A percentile compares a stretch with the other conserved stretches of the same genome.
Evolutionary conservation across 1,140 invertebrate species (phyloP).

Genomic region (Drosophila leontia): DNA sequence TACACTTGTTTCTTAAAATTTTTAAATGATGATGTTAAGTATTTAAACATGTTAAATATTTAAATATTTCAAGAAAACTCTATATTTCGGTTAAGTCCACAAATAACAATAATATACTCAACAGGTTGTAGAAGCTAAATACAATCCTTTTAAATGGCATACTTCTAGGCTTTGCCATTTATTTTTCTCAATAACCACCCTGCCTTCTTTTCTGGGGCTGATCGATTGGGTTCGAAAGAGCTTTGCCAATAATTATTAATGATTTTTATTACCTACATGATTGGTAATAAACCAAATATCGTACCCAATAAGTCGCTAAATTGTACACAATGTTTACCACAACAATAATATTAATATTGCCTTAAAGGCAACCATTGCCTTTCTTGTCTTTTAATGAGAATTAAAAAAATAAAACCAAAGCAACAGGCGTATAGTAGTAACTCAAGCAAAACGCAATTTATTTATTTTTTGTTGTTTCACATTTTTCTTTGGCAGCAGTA

Average conservation of each 20-base stretch:
- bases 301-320: no score
- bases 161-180: slow-evolving; percentile 46
- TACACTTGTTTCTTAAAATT: neutral
- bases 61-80: no score
- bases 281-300: no score
- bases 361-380: neutral
- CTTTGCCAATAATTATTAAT: neutral
- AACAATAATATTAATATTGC: no score
- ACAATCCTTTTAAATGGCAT: slow-evolving; percentile 17
- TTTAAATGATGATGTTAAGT: neutral
- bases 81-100: neutral
- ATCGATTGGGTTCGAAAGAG: neutral
- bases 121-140: neutral
- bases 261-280: neutral
- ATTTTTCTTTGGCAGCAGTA: slow-evolving; percentile 2
- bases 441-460: neutral
- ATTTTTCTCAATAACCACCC: neutral
- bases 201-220: slow-evolving; percentile 8
- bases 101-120: neutral
- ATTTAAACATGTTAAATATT: no score
- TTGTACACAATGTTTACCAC: no score
- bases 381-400: neutral
- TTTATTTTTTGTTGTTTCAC: neutral
- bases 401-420: neutral
- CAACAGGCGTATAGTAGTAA: neutral